phyloP scores from a whole-genome alignment of 2,797 vertebrate species.

The Chromis chromis region DNA sequence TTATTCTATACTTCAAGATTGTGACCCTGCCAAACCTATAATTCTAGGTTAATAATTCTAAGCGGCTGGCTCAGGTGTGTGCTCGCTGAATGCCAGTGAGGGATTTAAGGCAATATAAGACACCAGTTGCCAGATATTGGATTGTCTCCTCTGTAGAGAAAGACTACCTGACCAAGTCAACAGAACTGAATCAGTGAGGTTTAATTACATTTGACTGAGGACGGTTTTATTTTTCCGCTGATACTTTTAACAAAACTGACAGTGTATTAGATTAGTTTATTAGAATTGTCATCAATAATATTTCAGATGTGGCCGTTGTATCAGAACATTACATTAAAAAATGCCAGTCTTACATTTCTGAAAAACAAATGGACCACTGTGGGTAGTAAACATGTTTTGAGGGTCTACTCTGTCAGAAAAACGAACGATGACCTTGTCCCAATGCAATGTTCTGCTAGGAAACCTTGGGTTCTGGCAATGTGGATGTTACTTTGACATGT shows the following conservation, averaged over 20 bases:
- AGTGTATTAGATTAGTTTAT: neutral
- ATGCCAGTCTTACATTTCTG: neutral
- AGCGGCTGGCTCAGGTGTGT: conserved; percentile 20
- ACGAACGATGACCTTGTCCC: too few relatives aligned
- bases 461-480: too few relatives aligned
- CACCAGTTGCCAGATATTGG: neutral
- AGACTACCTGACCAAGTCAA: neutral
- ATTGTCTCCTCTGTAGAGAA: neutral
- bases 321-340: neutral
- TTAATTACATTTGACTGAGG: neutral
- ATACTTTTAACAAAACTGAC: neutral
- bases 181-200: neutral
- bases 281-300: neutral
- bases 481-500: too few relatives aligned
- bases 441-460: too few relatives aligned
- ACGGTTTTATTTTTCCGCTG: too few relatives aligned
- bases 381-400: neutral
- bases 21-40: conserved; percentile 3
- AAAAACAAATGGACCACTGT: neutral
- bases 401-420: too few relatives aligned
- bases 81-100: neutral
- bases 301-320: neutral
- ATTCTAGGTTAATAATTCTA: neutral
- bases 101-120: neutral
- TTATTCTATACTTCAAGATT: neutral